A percentile compares a stretch with the other conserved stretches of the same genome.
Conservation (phyloP, 37 sponge, comb jelly and placozoan species). For the Axinella damicornis region DNA sequence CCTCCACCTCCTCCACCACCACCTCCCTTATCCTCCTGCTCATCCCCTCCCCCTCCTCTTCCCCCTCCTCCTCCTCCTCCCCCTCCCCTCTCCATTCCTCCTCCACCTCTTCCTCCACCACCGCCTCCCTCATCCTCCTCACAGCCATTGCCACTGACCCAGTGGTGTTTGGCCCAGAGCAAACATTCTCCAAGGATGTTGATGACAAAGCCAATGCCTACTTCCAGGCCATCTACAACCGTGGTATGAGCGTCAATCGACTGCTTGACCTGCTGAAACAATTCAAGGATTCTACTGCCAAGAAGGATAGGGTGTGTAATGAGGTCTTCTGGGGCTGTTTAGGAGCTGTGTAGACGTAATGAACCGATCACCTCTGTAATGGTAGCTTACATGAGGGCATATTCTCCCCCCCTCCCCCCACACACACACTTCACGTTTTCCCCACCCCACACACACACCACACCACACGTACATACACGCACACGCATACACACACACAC, state of each 20-base stretch:
- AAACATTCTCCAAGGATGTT: conserved; percentile 84
- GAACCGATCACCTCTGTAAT: too few species aligned
- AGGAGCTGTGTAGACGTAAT: too few species aligned
- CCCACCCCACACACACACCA: not conserved
- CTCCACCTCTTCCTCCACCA: too few species aligned
- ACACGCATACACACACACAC: not conserved
- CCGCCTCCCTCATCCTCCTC: too few species aligned
- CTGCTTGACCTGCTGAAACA: conserved; percentile 85
- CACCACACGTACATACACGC: not conserved
- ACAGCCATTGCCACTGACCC: not conserved
- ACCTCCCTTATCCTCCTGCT: too few species aligned
- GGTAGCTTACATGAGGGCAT: not conserved
- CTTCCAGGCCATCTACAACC: conserved; percentile 91
- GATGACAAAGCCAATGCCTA: conserved; percentile 97
- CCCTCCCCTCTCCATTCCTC: not conserved
- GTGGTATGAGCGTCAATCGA: conserved; percentile 86
- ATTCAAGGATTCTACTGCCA: conserved; percentile 86
- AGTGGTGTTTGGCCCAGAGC: conserved; percentile 28
- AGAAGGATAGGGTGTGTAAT: conserved; percentile 77
- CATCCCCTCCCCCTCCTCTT: too few species aligned
- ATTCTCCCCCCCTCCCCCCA: not conserved
- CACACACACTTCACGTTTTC: not conserved
- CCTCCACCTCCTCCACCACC: too few species aligned
- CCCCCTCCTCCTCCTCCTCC: too few species aligned
- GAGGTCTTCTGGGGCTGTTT: not conserved